A percentile compares a stretch with the other conserved stretches of the same genome.
phyloP scores from a whole-genome alignment of 2,888 invertebrate genomes.

The Conistra vaccinii region DNA sequence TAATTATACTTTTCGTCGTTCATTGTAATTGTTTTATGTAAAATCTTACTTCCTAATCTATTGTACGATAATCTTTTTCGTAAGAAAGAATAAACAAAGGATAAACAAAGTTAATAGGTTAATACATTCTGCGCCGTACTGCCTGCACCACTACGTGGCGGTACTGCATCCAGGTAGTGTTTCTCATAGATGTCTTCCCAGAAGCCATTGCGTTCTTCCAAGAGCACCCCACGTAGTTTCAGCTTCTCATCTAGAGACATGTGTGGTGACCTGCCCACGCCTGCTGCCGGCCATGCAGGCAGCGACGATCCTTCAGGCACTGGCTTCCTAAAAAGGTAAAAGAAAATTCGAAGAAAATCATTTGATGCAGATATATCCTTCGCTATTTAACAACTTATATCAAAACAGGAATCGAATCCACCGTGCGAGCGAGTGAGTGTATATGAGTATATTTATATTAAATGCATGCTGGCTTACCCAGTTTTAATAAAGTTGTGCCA shows the following conservation, averaged over 20 bases:
- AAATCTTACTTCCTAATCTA: no score
- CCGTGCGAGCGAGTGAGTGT: background rate
- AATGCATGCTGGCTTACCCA: no score
- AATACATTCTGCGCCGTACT: slow-evolving; percentile 4
- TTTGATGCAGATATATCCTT: background rate
- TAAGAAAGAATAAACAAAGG: background rate
- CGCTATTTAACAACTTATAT: background rate
- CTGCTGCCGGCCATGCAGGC: slow-evolving; percentile 1
- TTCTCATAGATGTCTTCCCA: slow-evolving; percentile 68
- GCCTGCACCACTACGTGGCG: slow-evolving; percentile 28
- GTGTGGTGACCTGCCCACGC: slow-evolving; percentile 27
- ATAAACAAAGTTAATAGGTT: background rate
- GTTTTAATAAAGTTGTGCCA: no score
- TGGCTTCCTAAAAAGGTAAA: background rate
- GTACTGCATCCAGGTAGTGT: slow-evolving; percentile 56
- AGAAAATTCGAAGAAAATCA: background rate
- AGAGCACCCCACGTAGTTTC: slow-evolving; percentile 58
- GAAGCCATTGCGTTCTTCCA: slow-evolving; percentile 64
- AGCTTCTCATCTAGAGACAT: slow-evolving; percentile 65
- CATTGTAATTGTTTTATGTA: no score
- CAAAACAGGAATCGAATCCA: background rate
- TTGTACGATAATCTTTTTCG: background rate
- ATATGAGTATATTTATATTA: no score
- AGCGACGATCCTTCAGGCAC: background rate
- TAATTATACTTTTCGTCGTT: no score